Base-by-base conservation (phyloP, 2,797 vertebrate genomes). In the Pyrocephalus nanus region DNA sequence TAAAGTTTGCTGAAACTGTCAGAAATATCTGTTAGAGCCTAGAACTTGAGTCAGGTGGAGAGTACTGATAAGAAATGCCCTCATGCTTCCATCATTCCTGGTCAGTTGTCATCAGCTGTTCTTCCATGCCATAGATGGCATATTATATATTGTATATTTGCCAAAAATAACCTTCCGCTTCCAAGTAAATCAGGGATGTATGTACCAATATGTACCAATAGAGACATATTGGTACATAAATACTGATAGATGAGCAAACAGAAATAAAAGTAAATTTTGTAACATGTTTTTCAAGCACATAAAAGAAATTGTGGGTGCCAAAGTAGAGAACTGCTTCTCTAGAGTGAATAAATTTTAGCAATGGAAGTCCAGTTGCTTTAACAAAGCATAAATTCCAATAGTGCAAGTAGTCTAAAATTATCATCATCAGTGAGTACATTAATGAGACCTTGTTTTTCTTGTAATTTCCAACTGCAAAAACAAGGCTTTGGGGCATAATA, bases 371-470 rank as follows among this genome's bases (percentile, higher is more conserved):
- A 78, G n/a, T 93, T 96, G 79, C 74, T 96, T 90, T 95, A 90
- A 74, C 60, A 64, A 69, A 94, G 58, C 70, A 79, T 92, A 87
- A 77, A 93, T 94, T 93, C 77, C 66, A 75, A 16, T 90, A 70
- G 88, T 93, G 71, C 72, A 55, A 93, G 79, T 72, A 96, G 72
- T 88, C 92, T 92, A 85, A 96, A 95, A 89, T 96, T 93, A 91
- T 92, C 91, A 80, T 72, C 61, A 82, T 96, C 93, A 91, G 9
- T 90, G 91, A 92, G 53, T 72, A 65, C 64, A 30, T 76, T 96
- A 96, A 94, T 91, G 87, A 95, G 94, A 93, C 57, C 84, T 94
- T 96, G 76, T 69, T 96, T 95, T 96, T 97, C 94, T 94, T 89
- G 62, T 93, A 48, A 97, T 97, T 96, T 95, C 83, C 83, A 42